Evolutionary conservation across 2,888 invertebrate genomes (phyloP).

Genomic region (Apodemia zela): DNA sequence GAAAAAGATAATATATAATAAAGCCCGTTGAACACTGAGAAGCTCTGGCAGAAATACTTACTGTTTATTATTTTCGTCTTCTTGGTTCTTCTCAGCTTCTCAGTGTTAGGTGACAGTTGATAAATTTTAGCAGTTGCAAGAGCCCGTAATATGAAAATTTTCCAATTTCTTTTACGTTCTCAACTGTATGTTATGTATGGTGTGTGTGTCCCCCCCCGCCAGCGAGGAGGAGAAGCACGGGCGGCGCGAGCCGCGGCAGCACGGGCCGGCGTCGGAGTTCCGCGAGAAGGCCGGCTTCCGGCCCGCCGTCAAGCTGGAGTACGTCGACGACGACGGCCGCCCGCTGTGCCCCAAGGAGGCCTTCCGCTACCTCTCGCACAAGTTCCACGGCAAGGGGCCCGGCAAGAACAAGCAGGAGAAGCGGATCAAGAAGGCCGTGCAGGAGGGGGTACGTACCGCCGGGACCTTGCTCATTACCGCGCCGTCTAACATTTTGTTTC

Average conservation of each 20-base stretch:
- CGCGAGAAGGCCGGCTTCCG: conserved; percentile 94
- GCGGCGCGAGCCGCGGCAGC: conserved; percentile 81
- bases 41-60: too few species aligned
- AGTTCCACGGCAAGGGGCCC: conserved; percentile 99
- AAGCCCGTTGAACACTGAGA: too few species aligned
- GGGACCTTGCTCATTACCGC: too few species aligned
- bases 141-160: too few species aligned
- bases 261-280: conserved; percentile 93
- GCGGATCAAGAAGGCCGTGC: conserved; percentile 94
- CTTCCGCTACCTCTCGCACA: conserved; percentile 96
- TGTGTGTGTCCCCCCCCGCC: conserved; percentile 24
- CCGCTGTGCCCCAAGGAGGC: conserved; percentile 97
- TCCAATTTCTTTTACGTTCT: too few species aligned
- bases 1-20: too few species aligned
- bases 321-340: conserved; percentile 97
- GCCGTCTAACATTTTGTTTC: too few species aligned
- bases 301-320: conserved; percentile 96
- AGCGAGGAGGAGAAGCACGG: conserved; percentile 90
- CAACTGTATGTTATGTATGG: too few species aligned
- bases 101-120: too few species aligned
- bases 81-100: too few species aligned
- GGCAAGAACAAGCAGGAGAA: conserved; percentile 99
- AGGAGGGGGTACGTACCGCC: conserved; percentile 86
- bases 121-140: too few species aligned
- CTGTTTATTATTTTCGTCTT: too few species aligned